Base-by-base conservation (phyloP, 2,797 vertebrate genomes). In the Sebastes minor region DNA sequence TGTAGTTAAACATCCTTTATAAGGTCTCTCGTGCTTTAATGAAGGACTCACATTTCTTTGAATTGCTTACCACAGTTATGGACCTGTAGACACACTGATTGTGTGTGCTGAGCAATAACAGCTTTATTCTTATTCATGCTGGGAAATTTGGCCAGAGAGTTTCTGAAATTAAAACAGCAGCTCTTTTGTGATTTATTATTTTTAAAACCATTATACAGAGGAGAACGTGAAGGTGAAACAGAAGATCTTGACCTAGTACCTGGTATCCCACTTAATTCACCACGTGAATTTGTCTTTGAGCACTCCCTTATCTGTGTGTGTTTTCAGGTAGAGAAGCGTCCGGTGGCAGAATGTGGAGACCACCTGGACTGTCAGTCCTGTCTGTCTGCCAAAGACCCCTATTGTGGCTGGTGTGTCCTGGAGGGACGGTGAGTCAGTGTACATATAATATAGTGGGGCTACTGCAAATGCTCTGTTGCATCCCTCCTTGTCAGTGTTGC, bases 391-490 rank as follows among this genome's bases (percentile, higher is more conserved):
- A 96, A 79, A 68, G 98, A 99, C 91, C 98, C 98, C 0, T 99
- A 99, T 88, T 99, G 98, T 76, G 98, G 98, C 53, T 99, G 98
- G 98, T 99, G 98, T 93, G 97, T 98, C 60, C 96, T 99, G 66
- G 97, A 98, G 38, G 98, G 98, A 88, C 94, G 96, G 98, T 99
- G 84, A 94, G 97, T 92, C 60, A 16, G 23, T 33, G 5, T 22
- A 5, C 33, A 28, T 42, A 14, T 16, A 27, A 46, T 16, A 38
- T 2, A 4, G 18, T 25, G 23, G 38, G 5, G 38, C 33, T 10
- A 9, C 38, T 35, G 6, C 12, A 1, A 57, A 42, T 22, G 16
- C 14, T 62, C 20, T 59, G 6, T 13, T 14, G 7, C 22, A 14
- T 63, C 22, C 11, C n/a, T 52, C 20, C 16, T 18, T 46, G 42